Percentiles rank a stretch among this genome's conserved stretches.
Evolutionary conservation across 2,888 invertebrate genomes (phyloP).

Genomic region (Halocaridina rubra): DNA sequence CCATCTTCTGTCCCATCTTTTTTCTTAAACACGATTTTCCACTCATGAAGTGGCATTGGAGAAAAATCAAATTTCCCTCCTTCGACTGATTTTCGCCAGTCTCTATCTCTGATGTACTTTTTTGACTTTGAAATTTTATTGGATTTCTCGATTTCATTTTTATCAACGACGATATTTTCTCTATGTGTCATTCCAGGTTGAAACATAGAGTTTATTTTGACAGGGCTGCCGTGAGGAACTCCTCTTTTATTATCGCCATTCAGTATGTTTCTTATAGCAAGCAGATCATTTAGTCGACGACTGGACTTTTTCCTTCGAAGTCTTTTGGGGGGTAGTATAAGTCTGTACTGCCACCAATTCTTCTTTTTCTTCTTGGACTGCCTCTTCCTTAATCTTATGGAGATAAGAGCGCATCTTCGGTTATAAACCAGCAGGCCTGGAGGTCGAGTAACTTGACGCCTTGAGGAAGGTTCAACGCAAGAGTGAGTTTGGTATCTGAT

Average conservation of each 20-base stretch:
- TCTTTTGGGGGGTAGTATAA: slow-evolving; percentile 3
- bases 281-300: neutral
- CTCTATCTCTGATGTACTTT: too few relatives aligned
- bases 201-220: too few relatives aligned
- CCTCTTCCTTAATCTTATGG: slow-evolving; percentile 24
- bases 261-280: neutral
- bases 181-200: too few relatives aligned
- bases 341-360: neutral
- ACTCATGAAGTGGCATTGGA: slow-evolving; percentile 30
- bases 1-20: neutral
- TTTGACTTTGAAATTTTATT: too few relatives aligned
- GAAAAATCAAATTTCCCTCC: neutral
- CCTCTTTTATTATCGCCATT: neutral
- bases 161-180: too few relatives aligned
- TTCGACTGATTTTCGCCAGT: too few relatives aligned
- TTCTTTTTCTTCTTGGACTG: neutral
- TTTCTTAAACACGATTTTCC: slow-evolving; percentile 38
- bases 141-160: too few relatives aligned
- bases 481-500: slow-evolving; percentile 41
- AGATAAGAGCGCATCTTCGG: slow-evolving; percentile 17
- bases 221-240: neutral
- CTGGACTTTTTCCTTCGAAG: neutral
- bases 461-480: slow-evolving; percentile 14
- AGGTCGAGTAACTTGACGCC: slow-evolving; percentile 9
- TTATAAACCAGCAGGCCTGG: slow-evolving; percentile 36